Conservation (phyloP, 2,113 vertebrate genomes). For the Oryctolagus cuniculus region DNA sequence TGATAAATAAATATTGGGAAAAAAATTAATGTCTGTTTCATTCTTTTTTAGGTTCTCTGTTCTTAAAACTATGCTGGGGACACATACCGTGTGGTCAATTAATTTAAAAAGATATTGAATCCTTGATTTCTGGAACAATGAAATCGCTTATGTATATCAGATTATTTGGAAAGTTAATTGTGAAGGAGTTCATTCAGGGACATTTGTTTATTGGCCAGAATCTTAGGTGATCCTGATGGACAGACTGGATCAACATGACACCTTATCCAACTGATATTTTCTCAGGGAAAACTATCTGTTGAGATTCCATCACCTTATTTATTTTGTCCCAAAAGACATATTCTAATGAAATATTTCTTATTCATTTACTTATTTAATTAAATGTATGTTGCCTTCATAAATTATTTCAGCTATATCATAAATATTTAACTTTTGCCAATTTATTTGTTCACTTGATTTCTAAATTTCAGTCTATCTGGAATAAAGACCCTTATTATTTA, state of each 20-base stretch:
- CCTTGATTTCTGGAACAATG: background rate
- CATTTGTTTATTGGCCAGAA: background rate
- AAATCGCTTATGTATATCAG: background rate
- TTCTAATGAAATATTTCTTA: background rate
- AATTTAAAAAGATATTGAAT: background rate
- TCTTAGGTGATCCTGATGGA: background rate
- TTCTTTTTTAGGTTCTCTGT: background rate
- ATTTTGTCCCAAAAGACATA: constrained; percentile 12
- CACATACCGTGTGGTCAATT: background rate
- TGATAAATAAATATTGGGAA: too few species aligned
- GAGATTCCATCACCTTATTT: background rate
- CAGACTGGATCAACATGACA: background rate
- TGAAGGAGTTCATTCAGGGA: background rate
- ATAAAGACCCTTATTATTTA: background rate
- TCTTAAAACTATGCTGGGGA: background rate
- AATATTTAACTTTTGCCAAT: constrained; percentile 43
- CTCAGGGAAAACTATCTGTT: background rate
- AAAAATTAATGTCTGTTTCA: background rate
- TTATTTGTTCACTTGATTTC: background rate
- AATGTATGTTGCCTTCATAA: background rate
- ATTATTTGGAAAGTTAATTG: background rate
- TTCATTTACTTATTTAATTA: constrained; percentile 23
- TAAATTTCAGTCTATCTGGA: background rate
- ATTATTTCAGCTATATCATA: constrained; percentile 14
- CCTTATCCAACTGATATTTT: background rate